Base-by-base conservation (phyloP, 92 coral and sea anemone genomes). In the Isaurus tuberculatus region DNA sequence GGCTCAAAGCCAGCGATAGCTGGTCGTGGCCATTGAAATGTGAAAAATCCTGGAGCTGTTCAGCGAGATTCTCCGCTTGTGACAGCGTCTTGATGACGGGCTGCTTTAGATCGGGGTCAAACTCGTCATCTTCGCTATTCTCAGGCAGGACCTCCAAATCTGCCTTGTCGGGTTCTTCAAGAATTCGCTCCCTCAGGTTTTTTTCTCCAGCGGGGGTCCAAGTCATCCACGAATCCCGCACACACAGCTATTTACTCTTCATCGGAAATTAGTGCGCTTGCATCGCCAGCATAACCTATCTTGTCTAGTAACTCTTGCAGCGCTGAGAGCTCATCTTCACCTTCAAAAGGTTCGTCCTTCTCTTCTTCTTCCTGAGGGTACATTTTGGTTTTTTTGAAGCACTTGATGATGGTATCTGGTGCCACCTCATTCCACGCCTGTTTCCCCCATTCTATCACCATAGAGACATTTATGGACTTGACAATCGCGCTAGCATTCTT, bases 331-430 rank as follows among this genome's bases (percentile, higher is more conserved):
- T 85, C 90, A 48, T 89, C 93, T 57, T 90, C 90, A 48, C 88
- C 93, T 75, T 86, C 90, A 70, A 86, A 87, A 55, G 88, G 91
- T 72, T 90, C 80, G 69, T 90, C 91, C 78, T 83, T 82, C 79
- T 87, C 88, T 48, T 75, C 86, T 69, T 42, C 86, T 71, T 87
- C 88, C 60, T 87, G 67, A 26, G 88, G 89, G 79, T 84, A 87
- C 73, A 79, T 44, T 69, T 65, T 83, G 14, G 86, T 82, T 70
- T 78, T 90, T 81, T 86, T 90, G 78, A 86, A 90, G 79, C 90
- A 90, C 72, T 86, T 90, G 82, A 90, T 75, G 22, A 90, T 70
- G 17, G 86, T 83, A 25, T 86, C 85, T n/a, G 73, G 73, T 31
- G 73, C 27, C 42, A 86, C 85, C 84, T 90, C 92, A 72, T 70